Evolutionary conservation across 2,113 vertebrate species (phyloP), one percentile per base, ranked within the genome.

Genomic region (Dascyllus trimaculatus): DNA sequence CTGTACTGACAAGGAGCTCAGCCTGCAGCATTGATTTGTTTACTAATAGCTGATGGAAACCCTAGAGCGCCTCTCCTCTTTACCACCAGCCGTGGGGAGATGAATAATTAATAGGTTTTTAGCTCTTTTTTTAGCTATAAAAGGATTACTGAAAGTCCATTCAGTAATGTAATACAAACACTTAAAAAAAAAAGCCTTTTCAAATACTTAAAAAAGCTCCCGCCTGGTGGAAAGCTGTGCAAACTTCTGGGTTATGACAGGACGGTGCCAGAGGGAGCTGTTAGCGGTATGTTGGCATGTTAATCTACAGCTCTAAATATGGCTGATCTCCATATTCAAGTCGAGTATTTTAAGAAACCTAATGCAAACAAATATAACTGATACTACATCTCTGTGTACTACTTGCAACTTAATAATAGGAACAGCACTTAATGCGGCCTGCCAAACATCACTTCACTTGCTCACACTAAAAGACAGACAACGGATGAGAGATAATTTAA

Each of bases 1-100:
- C 88, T 83, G 86, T 87, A 86, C 85, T 91, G 87, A 89, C 89
- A 88, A 85, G 85, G 71, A 87, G 87, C 92, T 92, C 87, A 92
- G 88, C 63, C 91, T 90, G 85, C 89, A 85, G 87, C 94, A 95
- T 95, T 93, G 94, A 95, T 95, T 94, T 95, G 94, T 95, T 95
- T 95, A 94, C 94, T 94, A 94, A 94, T 93, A 94, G 93, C 92
- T 87, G 91, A 90, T 92, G 92, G 91, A 93, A 94, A 92, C 90
- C 87, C 79, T 81, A 95, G 91, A 94, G 90, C 40, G 65, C 89
- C 84, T 94, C 90, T 94, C 90, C 79, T 90, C 87, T 93, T 91
- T 94, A 91, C 91, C 88, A 90, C 90, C 82, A 91, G 92, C 88
- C 85, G 82, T 82, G 67, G 85, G 81, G 78, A 90, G 86, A 93